A percentile compares a stretch with the other conserved stretches of the same genome.
Evolutionary conservation across 2,888 invertebrate species (phyloP).

Genomic region (Ectemnius cavifrons): DNA sequence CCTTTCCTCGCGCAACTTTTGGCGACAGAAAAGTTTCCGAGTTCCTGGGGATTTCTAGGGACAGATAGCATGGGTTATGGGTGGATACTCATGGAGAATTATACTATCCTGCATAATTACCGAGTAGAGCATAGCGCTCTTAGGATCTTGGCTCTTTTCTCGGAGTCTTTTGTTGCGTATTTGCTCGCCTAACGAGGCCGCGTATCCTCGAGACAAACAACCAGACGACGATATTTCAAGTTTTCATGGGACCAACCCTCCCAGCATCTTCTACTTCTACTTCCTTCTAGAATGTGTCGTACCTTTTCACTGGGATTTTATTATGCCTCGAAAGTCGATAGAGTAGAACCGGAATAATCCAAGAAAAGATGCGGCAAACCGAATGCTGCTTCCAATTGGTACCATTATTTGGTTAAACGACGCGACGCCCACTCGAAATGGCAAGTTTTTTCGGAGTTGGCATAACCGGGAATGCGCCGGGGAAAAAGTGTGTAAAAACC

Average conservation of each 20-base stretch:
- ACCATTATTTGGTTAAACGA: no score
- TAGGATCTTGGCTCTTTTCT: constrained; percentile 2
- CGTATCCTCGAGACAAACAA: constrained; percentile 69
- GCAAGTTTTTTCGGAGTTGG: no score
- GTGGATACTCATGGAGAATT: constrained; percentile 38
- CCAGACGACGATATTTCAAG: constrained; percentile 63
- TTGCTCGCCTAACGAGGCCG: constrained; percentile 69
- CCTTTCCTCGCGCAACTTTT: no score
- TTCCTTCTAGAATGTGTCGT: not conserved
- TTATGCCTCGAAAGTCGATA: not conserved
- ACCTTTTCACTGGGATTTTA: not conserved
- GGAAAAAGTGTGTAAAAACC: no score
- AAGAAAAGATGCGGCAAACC: not conserved
- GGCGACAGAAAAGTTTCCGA: no score
- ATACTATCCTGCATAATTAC: constrained; percentile 60
- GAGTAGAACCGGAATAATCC: not conserved
- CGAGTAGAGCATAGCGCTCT: constrained; percentile 7
- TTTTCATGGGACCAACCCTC: constrained; percentile 45
- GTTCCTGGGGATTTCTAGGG: no score
- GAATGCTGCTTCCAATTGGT: not conserved
- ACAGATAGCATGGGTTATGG: not conserved
- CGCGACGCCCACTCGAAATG: no score
- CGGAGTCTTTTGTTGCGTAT: constrained; percentile 68
- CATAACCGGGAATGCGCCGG: no score
- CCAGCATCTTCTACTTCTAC: not conserved